These are phyloP conservation scores for Enteromius thamalakanensis DNA, from an alignment of 2,797 vertebrate species.

Conservation along the genomic window DNA sequence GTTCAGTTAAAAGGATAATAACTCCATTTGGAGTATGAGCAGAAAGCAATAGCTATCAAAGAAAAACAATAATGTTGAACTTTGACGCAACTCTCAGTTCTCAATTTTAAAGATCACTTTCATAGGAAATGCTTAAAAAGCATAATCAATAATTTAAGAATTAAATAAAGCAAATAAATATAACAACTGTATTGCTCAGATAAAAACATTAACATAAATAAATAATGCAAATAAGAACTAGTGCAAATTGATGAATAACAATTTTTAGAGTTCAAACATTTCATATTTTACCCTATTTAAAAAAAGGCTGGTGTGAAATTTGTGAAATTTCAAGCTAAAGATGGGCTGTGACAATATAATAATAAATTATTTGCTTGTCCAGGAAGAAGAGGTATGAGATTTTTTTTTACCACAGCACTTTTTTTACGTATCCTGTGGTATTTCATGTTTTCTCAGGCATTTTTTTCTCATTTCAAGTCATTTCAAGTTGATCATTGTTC, in stretches of 20 bases:
- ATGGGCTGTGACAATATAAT: slow-evolving; percentile 8
- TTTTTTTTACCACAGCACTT: slow-evolving; percentile 3
- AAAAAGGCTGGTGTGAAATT: slow-evolving; percentile 25
- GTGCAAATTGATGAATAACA: slow-evolving; percentile 34
- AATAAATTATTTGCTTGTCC: neutral
- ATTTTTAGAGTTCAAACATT: slow-evolving; percentile 21
- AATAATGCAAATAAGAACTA: slow-evolving; percentile 54
- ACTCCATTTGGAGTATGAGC: neutral
- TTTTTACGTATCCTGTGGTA: neutral
- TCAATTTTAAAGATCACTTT: neutral
- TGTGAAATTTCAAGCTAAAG: neutral
- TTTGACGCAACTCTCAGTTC: slow-evolving; percentile 12
- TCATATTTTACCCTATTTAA: neutral
- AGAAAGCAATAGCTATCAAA: slow-evolving; percentile 15
- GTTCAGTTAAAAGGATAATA: slow-evolving; percentile 12
- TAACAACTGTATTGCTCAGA: neutral
- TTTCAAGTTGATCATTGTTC: slow-evolving; percentile 21
- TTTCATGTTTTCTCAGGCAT: neutral
- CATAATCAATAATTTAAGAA: slow-evolving; percentile 39
- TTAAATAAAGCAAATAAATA: slow-evolving; percentile 58
- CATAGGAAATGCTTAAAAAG: slow-evolving; percentile 26
- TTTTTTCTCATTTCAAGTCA: neutral
- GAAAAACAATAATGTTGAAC: slow-evolving; percentile 10
- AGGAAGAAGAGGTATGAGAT: neutral
- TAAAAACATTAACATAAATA: slow-evolving; percentile 42